Percentiles rank a stretch among this genome's conserved stretches.
These are phyloP conservation scores for Heliconius himera DNA, from an alignment of 1,140 invertebrate genomes.

Conservation along the genomic window DNA sequence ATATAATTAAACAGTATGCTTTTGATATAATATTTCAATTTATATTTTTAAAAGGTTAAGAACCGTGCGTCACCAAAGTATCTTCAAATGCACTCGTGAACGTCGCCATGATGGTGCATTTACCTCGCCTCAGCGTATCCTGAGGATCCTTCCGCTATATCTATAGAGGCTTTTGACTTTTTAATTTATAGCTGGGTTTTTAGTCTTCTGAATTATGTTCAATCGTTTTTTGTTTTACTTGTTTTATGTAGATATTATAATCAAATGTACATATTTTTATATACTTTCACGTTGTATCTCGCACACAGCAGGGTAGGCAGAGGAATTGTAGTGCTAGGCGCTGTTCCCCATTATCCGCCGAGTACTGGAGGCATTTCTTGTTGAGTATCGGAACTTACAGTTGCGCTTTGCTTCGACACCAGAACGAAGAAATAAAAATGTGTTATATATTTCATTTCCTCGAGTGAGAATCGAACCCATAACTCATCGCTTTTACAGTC, in stretches of 20 bases:
- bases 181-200: conserved; percentile 21
- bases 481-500: too few species aligned
- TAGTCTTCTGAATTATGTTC: background rate
- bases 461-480: too few species aligned
- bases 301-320: too few species aligned
- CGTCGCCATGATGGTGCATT: conserved; percentile 4
- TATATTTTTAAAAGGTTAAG: background rate
- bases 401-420: too few species aligned
- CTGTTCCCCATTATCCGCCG: too few species aligned
- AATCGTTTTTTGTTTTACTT: background rate
- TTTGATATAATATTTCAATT: background rate
- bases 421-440: too few species aligned
- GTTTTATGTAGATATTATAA: background rate
- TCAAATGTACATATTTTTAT: too few species aligned
- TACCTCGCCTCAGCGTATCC: conserved; percentile 23
- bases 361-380: too few species aligned
- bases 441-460: too few species aligned
- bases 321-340: too few species aligned
- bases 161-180: conserved; percentile 17
- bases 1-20: background rate
- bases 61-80: background rate
- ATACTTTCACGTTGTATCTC: too few species aligned
- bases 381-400: too few species aligned
- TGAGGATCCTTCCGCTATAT: conserved; percentile 23
- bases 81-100: conserved; percentile 6